phyloP scores from a whole-genome alignment of 92 coral and sea anemone genomes.

The Scolanthus callimorphus region DNA sequence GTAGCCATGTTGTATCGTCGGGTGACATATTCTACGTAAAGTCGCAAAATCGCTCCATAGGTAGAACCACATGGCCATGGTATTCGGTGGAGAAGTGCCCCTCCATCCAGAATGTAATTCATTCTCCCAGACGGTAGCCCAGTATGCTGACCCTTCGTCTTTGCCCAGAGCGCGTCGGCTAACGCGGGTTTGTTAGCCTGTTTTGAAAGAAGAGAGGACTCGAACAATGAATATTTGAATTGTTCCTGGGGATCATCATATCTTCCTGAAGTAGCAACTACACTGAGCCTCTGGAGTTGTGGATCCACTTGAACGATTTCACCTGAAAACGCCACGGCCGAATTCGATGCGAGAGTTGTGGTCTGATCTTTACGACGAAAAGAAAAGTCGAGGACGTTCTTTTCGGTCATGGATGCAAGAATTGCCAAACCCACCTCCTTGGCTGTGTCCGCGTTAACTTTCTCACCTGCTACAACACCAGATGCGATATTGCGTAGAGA shows the following conservation, averaged over 20 bases:
- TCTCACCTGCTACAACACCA: too few species aligned
- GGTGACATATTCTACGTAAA: slow-evolving; percentile 16
- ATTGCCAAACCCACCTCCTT: too few species aligned
- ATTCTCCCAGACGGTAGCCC: not conserved
- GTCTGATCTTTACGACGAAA: too few species aligned
- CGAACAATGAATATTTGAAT: slow-evolving; percentile 23
- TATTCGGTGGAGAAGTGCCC: slow-evolving; percentile 23
- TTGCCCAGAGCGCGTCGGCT: slow-evolving; percentile 41
- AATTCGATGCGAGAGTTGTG: too few species aligned
- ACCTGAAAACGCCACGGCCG: not conserved
- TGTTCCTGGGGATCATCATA: not conserved
- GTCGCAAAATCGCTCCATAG: slow-evolving; percentile 9
- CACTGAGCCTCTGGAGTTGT: not conserved
- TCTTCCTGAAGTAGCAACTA: not conserved
- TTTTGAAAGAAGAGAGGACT: slow-evolving; percentile 25
- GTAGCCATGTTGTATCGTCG: slow-evolving; percentile 28
- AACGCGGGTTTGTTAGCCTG: slow-evolving; percentile 44
- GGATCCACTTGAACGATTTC: not conserved
- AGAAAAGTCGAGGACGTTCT: too few species aligned
- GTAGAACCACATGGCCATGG: slow-evolving; percentile 26
- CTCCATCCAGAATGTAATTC: slow-evolving; percentile 22
- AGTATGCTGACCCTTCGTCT: slow-evolving; percentile 4
- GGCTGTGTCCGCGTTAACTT: too few species aligned
- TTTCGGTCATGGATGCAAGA: too few species aligned
- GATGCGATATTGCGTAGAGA: too few species aligned